Base-by-base conservation (phyloP, 2,888 invertebrate species). In the Plagodis pulveraria region DNA sequence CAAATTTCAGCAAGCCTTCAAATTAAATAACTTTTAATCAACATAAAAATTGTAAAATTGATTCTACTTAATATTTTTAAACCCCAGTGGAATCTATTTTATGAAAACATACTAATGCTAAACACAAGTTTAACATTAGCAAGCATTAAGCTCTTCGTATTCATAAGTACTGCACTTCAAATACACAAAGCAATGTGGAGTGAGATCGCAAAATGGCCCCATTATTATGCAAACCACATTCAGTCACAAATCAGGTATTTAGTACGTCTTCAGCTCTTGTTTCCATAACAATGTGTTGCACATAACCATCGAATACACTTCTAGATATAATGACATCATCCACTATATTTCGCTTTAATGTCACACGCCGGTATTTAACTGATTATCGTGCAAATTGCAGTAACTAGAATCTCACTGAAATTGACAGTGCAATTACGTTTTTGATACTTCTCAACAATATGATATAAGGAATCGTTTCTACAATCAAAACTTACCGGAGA, bases 401-500 rank as follows among this genome's bases (percentile, higher is more conserved):
- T 6, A 52, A 42, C 42, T 36, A 49, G 49, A 40, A 56, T 45
- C 6, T 56, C 41, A 41, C 40, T n/a, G 32, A 50, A 12, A 5
- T 34, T 33, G 33, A 44, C 40, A 47, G 44, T 56, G 42, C 11
- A 36, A 50, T 22, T 46, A n/a, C 50, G 52, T 56, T 49, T 52
- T 46, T 36, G 33, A 22, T 38, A 8, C 38, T 43, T 22, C 22
- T 22, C 22, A 22, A 22, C 22, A 22, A 22, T 22, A 2, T 36
- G 10, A 12, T 8, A 11, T 46, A 40, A 50, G 22, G 34, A 56
- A 46, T n/a, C 11, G 34, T 36, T 45, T 38, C 11, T 6, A 8
- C 43, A 8, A 34, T 38, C 35, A 41, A 42, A 8, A 89, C 92
- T 91, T 70, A 92, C 92, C 92, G 70, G 91, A 91, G 77, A 91